Conservation (phyloP, 2,113 vertebrate genomes). For the Pelusios castaneus region DNA sequence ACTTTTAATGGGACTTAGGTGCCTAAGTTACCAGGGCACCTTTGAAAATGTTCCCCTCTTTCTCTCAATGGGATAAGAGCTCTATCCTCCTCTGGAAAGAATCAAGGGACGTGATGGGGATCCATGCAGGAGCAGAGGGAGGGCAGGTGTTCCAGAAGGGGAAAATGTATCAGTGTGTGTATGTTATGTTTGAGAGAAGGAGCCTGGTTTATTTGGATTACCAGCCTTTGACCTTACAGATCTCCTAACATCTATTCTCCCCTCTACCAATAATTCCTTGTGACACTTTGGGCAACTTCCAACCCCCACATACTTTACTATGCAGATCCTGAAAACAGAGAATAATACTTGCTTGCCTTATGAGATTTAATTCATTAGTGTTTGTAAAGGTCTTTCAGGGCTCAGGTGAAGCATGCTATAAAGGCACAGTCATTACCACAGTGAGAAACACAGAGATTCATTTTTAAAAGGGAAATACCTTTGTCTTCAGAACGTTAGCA, state of each 20-base stretch:
- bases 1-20: not conserved
- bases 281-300: not conserved
- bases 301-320: too few species aligned
- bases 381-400: not conserved
- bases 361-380: not conserved
- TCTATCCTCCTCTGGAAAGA: not conserved
- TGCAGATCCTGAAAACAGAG: not conserved
- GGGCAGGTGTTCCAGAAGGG: not conserved
- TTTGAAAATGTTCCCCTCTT: not conserved
- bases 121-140: not conserved
- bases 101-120: not conserved
- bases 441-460: not conserved
- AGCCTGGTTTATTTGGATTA: not conserved
- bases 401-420: not conserved
- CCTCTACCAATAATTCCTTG: not conserved
- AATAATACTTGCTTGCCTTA: not conserved
- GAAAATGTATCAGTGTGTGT: not conserved
- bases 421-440: not conserved
- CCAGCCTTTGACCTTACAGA: not conserved
- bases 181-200: not conserved
- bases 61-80: not conserved
- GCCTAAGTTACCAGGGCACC: too few species aligned
- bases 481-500: conserved; percentile 59
- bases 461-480: conserved; percentile 39
- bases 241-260: too few species aligned